Evolutionary conservation across 2,797 vertebrate genomes (phyloP).

Genomic region (Ispidina picta): DNA sequence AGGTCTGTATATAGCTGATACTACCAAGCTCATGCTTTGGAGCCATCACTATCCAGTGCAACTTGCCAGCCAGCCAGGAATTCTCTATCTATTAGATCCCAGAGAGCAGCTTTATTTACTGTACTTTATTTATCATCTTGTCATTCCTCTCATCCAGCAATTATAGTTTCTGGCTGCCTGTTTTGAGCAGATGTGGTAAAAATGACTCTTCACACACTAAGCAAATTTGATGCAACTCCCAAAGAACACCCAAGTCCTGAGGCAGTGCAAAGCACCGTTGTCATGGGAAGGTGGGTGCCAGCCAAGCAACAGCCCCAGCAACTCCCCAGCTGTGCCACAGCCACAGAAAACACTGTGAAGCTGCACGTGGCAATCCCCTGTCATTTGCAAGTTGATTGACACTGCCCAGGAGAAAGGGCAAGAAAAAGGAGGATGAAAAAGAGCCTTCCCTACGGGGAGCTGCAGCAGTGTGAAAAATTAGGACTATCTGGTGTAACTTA

Average conservation of each 20-base stretch:
- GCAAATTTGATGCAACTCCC: not conserved
- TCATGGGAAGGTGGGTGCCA: not conserved
- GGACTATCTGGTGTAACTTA: not conserved
- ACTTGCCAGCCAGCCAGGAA: not conserved
- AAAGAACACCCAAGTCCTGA: not conserved
- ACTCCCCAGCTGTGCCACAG: not conserved
- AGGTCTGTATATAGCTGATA: not conserved
- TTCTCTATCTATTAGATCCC: not conserved
- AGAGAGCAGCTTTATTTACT: not conserved
- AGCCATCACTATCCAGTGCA: not conserved
- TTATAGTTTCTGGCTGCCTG: not conserved
- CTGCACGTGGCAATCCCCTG: not conserved
- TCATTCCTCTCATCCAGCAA: not conserved
- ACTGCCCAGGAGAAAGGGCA: not conserved
- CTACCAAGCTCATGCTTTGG: not conserved
- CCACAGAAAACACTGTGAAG: not conserved
- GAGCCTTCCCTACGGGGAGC: not conserved
- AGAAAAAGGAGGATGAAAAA: not conserved
- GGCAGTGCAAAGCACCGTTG: not conserved
- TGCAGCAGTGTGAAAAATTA: not conserved
- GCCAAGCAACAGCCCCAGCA: not conserved
- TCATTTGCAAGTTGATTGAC: not conserved
- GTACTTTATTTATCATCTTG: not conserved
- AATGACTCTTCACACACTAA: not conserved
- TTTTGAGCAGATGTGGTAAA: not conserved